phyloP scores from a whole-genome alignment of 2,113 vertebrate species.

The Aphyosemion australe region DNA sequence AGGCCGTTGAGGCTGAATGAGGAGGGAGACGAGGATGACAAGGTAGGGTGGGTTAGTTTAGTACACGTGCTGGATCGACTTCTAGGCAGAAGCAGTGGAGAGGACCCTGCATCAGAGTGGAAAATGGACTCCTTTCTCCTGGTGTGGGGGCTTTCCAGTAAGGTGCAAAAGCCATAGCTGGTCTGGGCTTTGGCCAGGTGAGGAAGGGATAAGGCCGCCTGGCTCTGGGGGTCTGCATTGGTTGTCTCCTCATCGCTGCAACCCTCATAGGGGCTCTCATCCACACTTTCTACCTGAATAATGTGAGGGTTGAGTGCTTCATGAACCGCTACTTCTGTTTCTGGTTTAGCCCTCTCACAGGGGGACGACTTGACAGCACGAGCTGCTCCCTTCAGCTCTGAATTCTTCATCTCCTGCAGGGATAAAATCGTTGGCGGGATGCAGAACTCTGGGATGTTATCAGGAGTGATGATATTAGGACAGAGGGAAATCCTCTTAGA shows the following conservation, averaged over 20 bases:
- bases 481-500: slow-evolving; percentile 70
- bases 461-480: slow-evolving; percentile 82
- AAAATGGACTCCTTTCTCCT: slow-evolving; percentile 91
- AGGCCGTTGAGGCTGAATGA: slow-evolving; percentile 76
- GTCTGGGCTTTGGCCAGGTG: slow-evolving; percentile 86
- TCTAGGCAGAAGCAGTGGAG: slow-evolving; percentile 74
- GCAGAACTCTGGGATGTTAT: slow-evolving; percentile 84
- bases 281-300: slow-evolving; percentile 89
- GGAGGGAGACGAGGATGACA: slow-evolving; percentile 69
- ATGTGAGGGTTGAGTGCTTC: slow-evolving; percentile 74
- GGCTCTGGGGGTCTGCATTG: slow-evolving; percentile 87
- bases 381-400: slow-evolving; percentile 49
- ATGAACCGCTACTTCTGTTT: slow-evolving; percentile 39
- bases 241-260: slow-evolving; percentile 83
- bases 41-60: slow-evolving; percentile 49
- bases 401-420: slow-evolving; percentile 62
- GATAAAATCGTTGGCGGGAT: slow-evolving; percentile 78
- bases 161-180: slow-evolving; percentile 87
- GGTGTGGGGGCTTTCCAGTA: slow-evolving; percentile 90
- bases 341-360: slow-evolving; percentile 53
- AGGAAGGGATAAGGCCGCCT: slow-evolving; percentile 88
- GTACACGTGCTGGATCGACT: slow-evolving; percentile 79
- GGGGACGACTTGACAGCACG: slow-evolving; percentile 36
- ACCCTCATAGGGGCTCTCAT: slow-evolving; percentile 74
- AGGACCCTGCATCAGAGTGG: slow-evolving; percentile 76